Evolutionary conservation across 2,888 invertebrate species (phyloP), one percentile per base, ranked within the genome.

Genomic region (Baccha elongata): DNA sequence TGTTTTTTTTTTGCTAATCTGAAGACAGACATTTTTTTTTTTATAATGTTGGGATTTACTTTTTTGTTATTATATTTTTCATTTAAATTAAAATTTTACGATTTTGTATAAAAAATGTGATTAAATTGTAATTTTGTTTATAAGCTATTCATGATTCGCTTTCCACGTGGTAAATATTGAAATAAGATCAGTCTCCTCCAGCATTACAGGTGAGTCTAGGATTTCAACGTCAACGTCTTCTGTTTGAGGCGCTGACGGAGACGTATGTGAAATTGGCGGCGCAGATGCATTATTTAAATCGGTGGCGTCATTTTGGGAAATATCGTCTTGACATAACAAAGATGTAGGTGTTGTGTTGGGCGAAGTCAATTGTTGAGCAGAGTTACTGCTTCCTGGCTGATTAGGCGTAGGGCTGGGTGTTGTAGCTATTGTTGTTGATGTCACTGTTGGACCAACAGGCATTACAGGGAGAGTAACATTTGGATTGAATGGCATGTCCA

Each of bases 401-500:
- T 85, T 80, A 13, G 60, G 32, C 44, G 48, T 40, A 35, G 73
- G 50, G 6, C 64, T 84, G 48, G 69, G 62, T 62, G 67, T 46
- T 55, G 71, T 62, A 78, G 60, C 15, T 26, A 71, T 46, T 69
- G 73, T 64, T 37, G 67, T 55, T 85, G 80, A 69, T 4, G 67
- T 58, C n/a, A 68, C 52, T 48, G 80, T 71, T 44, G 75, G 37
- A 7, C 87, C 86, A 84, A 81, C 84, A 62, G 80, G 65, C 68
- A 84, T 78, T 11, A 78, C 85, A 50, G 85, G 74, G 19, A 90
- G 67, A 4, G 88, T 87, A 8, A 89, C 89, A 74, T 88, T 87
- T 2, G 90, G 89, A 86, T 91, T 92, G 53, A 92, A 90, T 7
- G 92, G 93, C 88, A 93, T 93, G 87, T 93, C 94, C 86, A 95